Evolutionary conservation across 92 coral and sea anemone species (phyloP).

Genomic region (Paragorgia papillata): DNA sequence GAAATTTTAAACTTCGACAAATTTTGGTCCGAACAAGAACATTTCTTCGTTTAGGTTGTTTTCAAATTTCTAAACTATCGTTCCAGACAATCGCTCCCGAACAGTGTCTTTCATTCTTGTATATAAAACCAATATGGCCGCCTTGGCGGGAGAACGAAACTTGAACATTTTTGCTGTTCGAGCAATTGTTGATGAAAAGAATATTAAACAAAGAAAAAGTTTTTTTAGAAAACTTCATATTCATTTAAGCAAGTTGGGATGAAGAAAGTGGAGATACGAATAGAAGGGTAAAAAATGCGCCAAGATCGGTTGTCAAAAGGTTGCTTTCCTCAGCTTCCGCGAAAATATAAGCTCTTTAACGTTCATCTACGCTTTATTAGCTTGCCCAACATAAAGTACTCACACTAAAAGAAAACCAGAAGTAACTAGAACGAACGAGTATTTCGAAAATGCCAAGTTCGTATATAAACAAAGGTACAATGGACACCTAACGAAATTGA

Average conservation of each 20-base stretch:
- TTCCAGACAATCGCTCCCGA: neutral
- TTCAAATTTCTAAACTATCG: neutral
- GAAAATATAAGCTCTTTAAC: neutral
- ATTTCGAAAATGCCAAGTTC: neutral
- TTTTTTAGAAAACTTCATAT: neutral
- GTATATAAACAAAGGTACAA: neutral
- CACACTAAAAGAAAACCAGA: neutral
- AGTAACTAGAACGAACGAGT: neutral
- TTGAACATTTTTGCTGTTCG: neutral
- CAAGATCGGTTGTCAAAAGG: conserved; percentile 17
- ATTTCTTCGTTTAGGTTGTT: neutral
- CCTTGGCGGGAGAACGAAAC: conserved; percentile 48
- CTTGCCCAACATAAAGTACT: neutral
- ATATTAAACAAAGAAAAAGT: neutral
- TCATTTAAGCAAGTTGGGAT: neutral
- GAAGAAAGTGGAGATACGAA: neutral
- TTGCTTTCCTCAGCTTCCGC: conserved; percentile 25
- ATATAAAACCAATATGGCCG: conserved; percentile 32
- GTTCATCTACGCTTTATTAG: neutral
- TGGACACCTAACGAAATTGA: neutral
- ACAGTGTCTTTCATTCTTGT: neutral
- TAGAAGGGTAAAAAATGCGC: neutral
- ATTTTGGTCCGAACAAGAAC: too few species aligned
- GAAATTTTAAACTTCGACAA: too few species aligned
- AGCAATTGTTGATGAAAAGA: neutral